These are phyloP conservation scores for Platycheirus rosarum DNA, from an alignment of 2,888 invertebrate species.

Conservation along the genomic window DNA sequence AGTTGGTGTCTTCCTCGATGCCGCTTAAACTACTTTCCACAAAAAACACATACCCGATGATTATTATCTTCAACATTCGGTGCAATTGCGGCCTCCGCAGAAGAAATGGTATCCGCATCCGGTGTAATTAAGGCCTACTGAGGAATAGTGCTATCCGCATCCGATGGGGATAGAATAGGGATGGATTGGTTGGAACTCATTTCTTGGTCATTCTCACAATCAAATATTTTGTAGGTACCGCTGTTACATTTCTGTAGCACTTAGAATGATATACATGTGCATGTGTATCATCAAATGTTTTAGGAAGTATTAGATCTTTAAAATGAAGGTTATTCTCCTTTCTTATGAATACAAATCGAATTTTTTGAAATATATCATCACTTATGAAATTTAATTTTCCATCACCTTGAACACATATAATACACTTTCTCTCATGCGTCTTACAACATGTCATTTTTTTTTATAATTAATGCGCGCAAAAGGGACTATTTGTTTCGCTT, in stretches of 20 bases:
- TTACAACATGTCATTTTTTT: too few species aligned
- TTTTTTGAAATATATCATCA: slow-evolving; percentile 1
- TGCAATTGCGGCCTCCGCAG: not conserved
- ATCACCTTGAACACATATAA: slow-evolving; percentile 65
- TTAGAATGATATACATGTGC: slow-evolving; percentile 1
- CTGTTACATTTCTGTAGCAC: not conserved
- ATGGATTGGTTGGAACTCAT: slow-evolving; percentile 5
- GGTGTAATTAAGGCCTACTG: not conserved
- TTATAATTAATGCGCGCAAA: too few species aligned
- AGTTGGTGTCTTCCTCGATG: slow-evolving; percentile 2
- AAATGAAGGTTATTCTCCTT: slow-evolving; percentile 3
- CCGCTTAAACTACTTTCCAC: slow-evolving; percentile 4
- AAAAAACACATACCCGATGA: slow-evolving; percentile 8
- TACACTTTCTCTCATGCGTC: not conserved
- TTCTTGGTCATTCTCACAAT: slow-evolving; percentile 4
- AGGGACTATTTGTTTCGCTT: too few species aligned
- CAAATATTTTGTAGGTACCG: not conserved
- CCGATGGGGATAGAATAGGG: slow-evolving; percentile 5
- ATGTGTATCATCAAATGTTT: slow-evolving; percentile 3
- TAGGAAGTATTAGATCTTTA: slow-evolving; percentile 9
- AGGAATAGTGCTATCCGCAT: not conserved
- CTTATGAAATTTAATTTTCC: slow-evolving; percentile 32
- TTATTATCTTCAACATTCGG: slow-evolving; percentile 3
- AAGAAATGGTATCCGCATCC: not conserved
- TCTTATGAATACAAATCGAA: not conserved